Conservation (phyloP, 2,113 vertebrate genomes). For the Brachyhypopomus occidentalis region DNA sequence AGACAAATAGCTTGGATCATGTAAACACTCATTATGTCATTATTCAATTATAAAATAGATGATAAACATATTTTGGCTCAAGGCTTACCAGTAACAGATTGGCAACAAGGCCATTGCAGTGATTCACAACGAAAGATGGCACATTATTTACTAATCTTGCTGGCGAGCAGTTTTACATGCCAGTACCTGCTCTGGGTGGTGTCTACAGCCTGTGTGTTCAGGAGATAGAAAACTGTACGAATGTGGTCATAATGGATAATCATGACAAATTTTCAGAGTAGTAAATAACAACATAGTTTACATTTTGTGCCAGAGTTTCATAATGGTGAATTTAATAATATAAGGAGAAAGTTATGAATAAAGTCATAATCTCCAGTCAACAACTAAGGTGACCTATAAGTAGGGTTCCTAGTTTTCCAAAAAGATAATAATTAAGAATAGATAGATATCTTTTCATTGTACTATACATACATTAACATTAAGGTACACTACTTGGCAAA, state of each 20-base stretch:
- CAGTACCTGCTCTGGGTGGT: constrained; percentile 7
- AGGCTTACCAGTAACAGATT: constrained; percentile 45
- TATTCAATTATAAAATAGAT: constrained; percentile 52
- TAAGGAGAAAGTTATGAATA: no score
- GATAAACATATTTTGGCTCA: constrained; percentile 52
- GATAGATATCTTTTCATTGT: no score
- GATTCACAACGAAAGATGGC: constrained; percentile 37
- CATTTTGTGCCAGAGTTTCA: background rate
- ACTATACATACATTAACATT: no score
- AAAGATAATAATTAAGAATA: no score
- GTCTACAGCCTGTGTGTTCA: constrained; percentile 21
- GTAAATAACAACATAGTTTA: background rate
- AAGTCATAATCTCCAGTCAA: no score
- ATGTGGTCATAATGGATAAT: constrained; percentile 11
- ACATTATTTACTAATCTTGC: constrained; percentile 29
- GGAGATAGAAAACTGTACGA: background rate
- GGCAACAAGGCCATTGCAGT: constrained; percentile 40
- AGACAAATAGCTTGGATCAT: constrained; percentile 44
- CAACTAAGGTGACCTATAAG: no score
- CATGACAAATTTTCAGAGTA: background rate
- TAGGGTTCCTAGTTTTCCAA: no score
- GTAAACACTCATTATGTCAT: constrained; percentile 48
- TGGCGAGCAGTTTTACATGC: background rate
- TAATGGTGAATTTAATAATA: no score
- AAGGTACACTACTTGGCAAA: no score